Evolutionary conservation across 1,140 invertebrate species (phyloP), one percentile per base, ranked within the genome.

Genomic region (Cylas formicarius): DNA sequence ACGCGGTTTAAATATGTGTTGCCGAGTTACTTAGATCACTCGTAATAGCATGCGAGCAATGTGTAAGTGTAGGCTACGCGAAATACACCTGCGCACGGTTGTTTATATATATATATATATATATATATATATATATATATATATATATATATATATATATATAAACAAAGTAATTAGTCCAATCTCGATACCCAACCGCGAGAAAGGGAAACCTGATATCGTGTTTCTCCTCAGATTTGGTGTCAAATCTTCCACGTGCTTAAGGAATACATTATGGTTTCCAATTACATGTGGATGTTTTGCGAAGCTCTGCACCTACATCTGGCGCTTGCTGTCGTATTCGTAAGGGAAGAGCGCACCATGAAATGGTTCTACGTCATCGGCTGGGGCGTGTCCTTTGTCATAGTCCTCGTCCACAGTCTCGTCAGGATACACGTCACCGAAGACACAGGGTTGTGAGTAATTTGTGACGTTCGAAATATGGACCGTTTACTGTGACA

Each of bases 261-360:
- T 7, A 75, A 84, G 1, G 81, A 90, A 53, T 94, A 92, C 63
- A 85, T 89, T 56, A 77, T 93, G 64, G 67, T 91, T 27, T 81
- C 84, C 35, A 92, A 88, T 68, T 94, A 93, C 67, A 81, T 87
- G 53, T 95, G 91, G 91, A 90, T 88, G 84, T 78, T 91, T 50
- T 87, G 84, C 57, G 87, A 90, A 68, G 88, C 88, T 0, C 73
- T 95, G 9, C 91, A 93, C 65, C 72, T 95, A 2, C 88, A 92
- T 62, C 83, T 90, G 0, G 69, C 90, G 2, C 73, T 95, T 0
- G 86, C 91, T 9, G 69, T 75, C 48, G 75, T 76, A 14, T 77
- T 77, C 50, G 69, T 76, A 21, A 70, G 72, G 46, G 72, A 76
- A 39, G 69, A 72, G 32, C 60, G 72, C 42, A 70, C 72, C 2